Conservation (phyloP, 2,797 vertebrate genomes). For the Anas georgica region DNA sequence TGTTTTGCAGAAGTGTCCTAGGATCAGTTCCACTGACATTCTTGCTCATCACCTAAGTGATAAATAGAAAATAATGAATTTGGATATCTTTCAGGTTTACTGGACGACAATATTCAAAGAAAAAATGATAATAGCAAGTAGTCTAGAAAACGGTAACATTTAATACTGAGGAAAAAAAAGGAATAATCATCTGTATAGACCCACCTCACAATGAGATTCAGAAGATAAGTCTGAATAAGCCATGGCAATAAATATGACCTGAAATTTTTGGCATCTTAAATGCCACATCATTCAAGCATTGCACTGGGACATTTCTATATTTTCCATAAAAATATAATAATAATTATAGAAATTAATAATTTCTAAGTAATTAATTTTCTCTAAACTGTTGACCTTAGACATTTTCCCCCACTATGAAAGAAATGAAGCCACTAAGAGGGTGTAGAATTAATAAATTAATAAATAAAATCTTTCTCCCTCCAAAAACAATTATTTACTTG, state of each 20-base stretch:
- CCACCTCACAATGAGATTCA: not conserved
- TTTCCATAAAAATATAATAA: too few species aligned
- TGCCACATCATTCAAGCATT: not conserved
- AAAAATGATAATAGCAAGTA: not conserved
- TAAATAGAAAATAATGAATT: not conserved
- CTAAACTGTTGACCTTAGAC: not conserved
- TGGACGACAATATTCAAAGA: not conserved
- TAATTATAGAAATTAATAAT: too few species aligned
- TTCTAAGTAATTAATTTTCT: too few species aligned
- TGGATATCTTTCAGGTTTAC: not conserved
- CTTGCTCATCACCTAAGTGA: not conserved
- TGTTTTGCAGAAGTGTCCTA: not conserved
- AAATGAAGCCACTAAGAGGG: accelerated
- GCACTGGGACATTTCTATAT: not conserved
- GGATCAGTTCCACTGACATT: not conserved
- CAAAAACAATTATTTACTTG: not conserved
- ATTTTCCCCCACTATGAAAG: not conserved
- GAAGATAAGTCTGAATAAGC: not conserved
- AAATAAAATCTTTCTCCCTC: not conserved
- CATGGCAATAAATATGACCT: not conserved
- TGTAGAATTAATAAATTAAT: too few species aligned
- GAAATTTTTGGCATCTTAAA: not conserved
- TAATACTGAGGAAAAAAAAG: not conserved
- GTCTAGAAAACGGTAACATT: not conserved
- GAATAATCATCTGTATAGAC: not conserved